Conservation (phyloP, 2,888 invertebrate species). For the Mythimna vitellina region DNA sequence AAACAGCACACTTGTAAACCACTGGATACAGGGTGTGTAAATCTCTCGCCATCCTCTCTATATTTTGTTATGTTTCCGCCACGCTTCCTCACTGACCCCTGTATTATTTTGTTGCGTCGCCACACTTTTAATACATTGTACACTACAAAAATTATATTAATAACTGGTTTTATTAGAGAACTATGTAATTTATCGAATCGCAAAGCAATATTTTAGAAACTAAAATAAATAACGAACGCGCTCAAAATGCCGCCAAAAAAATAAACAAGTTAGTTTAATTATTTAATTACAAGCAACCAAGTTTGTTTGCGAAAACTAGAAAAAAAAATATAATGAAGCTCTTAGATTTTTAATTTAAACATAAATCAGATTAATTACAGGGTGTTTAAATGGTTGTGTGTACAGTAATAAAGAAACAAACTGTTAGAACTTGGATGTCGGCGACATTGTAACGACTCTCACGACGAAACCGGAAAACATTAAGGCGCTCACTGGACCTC, state of each 20-base stretch:
- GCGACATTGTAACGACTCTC: slow-evolving; percentile 66
- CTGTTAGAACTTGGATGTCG: slow-evolving; percentile 59
- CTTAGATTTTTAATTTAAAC: slow-evolving; percentile 63
- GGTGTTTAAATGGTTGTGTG: slow-evolving; percentile 65
- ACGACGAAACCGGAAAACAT: slow-evolving; percentile 72
- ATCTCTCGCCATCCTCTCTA: slow-evolving; percentile 68
- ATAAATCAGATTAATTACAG: slow-evolving; percentile 72
- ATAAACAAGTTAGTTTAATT: slow-evolving; percentile 51
- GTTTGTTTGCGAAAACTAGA: slow-evolving; percentile 48
- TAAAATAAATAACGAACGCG: slow-evolving; percentile 28
- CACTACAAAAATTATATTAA: not conserved
- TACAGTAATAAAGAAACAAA: slow-evolving; percentile 68
- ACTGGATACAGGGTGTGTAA: slow-evolving; percentile 68
- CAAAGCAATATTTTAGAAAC: slow-evolving; percentile 9
- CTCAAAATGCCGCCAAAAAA: slow-evolving; percentile 33
- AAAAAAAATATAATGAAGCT: slow-evolving; percentile 50
- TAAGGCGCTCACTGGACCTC: slow-evolving; percentile 61
- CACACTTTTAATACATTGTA: slow-evolving; percentile 36
- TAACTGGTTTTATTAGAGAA: slow-evolving; percentile 3
- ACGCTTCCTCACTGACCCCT: slow-evolving; percentile 67
- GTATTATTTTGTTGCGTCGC: slow-evolving; percentile 51
- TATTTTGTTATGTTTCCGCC: slow-evolving; percentile 70
- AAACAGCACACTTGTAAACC: slow-evolving; percentile 62
- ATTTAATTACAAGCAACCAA: slow-evolving; percentile 57
- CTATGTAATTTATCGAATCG: slow-evolving; percentile 19